Evolutionary conservation across 2,113 vertebrate species (phyloP).

Genomic region (Scophthalmus maximus): DNA sequence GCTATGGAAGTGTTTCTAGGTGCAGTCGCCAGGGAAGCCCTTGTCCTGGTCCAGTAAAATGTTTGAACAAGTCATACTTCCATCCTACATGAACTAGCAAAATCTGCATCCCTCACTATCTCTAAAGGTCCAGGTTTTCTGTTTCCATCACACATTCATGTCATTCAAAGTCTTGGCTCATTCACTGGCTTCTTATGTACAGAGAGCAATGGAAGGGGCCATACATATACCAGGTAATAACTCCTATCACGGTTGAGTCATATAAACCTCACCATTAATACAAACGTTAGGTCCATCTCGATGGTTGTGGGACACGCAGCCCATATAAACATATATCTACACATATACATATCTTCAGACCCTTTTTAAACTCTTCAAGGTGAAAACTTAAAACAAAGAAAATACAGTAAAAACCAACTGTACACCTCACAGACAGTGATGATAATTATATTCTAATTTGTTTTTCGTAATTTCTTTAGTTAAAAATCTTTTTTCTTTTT

Average conservation of each 20-base stretch:
- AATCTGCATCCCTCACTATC: conserved; percentile 51
- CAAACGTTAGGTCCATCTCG: conserved; percentile 80
- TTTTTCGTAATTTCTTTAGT: conserved; percentile 53
- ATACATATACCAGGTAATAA: conserved; percentile 45
- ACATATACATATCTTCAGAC: conserved; percentile 68
- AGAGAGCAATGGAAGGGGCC: conserved; percentile 51
- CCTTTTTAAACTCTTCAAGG: conserved; percentile 64
- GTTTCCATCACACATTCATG: conserved; percentile 68
- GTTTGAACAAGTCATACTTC: conserved; percentile 48
- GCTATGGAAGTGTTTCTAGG: conserved; percentile 70
- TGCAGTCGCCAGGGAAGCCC: conserved; percentile 68
- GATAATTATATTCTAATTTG: conserved; percentile 63
- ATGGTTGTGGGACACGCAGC: conserved; percentile 64
- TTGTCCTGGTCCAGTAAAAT: conserved; percentile 62
- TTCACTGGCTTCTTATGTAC: conserved; percentile 45
- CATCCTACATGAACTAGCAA: conserved; percentile 39
- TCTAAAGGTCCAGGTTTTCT: conserved; percentile 69
- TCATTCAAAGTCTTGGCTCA: conserved; percentile 51
- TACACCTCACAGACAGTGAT: conserved; percentile 79
- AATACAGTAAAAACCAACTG: conserved; percentile 73
- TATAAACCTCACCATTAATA: conserved; percentile 71
- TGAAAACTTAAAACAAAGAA: conserved; percentile 64
- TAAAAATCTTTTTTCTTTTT: conserved; percentile 57
- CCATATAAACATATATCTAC: conserved; percentile 79
- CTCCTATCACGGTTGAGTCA: conserved; percentile 49